A percentile compares a stretch with the other conserved stretches of the same genome.
These are phyloP conservation scores for Alectoris magna DNA, from an alignment of 2,797 vertebrate species.

Conservation along the genomic window DNA sequence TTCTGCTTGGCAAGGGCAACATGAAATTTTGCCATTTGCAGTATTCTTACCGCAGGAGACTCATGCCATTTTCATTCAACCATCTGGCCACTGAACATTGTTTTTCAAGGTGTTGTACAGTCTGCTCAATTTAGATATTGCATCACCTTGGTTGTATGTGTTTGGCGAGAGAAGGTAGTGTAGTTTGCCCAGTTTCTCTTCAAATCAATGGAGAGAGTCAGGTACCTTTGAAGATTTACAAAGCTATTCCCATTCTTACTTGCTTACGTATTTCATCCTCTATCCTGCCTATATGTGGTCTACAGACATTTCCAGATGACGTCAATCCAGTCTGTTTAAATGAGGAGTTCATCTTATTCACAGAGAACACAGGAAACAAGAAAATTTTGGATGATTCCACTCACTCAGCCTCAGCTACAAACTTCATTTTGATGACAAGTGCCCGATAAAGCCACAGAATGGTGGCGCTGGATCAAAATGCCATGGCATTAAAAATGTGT, in stretches of 20 bases:
- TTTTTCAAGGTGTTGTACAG: constrained; percentile 63
- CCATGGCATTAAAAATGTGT: neutral
- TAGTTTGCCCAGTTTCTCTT: constrained; percentile 16
- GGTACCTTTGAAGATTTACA: neutral
- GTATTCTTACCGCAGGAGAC: constrained; percentile 60
- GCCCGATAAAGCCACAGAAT: neutral
- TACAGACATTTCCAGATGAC: neutral
- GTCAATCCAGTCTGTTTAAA: neutral
- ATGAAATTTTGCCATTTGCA: constrained; percentile 52
- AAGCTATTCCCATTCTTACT: neutral
- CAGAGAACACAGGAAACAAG: neutral
- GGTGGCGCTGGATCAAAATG: neutral
- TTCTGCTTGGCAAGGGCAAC: constrained; percentile 57
- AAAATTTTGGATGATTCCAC: neutral
- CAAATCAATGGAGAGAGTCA: constrained; percentile 32
- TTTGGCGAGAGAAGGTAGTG: constrained; percentile 36
- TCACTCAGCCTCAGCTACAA: neutral
- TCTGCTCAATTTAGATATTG: constrained; percentile 60
- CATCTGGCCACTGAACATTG: constrained; percentile 66
- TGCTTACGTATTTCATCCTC: neutral
- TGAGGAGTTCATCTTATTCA: neutral
- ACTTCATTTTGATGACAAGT: neutral
- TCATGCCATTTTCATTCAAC: constrained; percentile 68
- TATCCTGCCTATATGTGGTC: neutral
- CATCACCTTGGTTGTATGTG: constrained; percentile 44